phyloP scores from a whole-genome alignment of 2,888 invertebrate species.

The Sylvicola fuscatus region DNA sequence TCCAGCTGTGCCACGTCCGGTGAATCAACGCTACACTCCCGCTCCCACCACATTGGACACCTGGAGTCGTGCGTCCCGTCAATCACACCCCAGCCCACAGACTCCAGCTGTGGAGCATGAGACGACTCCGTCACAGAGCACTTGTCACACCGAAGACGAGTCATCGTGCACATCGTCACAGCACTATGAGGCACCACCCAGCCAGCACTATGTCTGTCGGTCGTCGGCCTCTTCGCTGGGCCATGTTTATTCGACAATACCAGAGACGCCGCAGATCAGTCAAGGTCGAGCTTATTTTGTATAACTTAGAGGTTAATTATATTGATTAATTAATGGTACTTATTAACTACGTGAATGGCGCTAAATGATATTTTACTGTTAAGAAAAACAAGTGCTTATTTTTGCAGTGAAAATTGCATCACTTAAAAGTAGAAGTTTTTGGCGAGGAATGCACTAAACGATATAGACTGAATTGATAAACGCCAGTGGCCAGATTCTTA shows the following conservation, averaged over 20 bases:
- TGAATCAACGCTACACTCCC: conserved; percentile 39
- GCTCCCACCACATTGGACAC: conserved; percentile 50
- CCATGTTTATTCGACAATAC: conserved; percentile 9
- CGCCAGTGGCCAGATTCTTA: too few species aligned
- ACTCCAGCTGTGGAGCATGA: conserved; percentile 5
- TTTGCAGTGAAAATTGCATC: too few species aligned
- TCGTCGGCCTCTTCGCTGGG: conserved; percentile 7
- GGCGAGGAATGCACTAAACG: too few species aligned
- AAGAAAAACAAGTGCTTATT: too few species aligned
- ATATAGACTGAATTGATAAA: too few species aligned
- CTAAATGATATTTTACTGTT: too few species aligned
- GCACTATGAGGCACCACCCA: conserved; percentile 6
- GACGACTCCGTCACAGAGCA: conserved; percentile 6
- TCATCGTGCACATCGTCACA: conserved; percentile 6
- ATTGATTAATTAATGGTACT: neutral
- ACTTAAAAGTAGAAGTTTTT: too few species aligned
- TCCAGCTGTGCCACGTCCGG: conserved; percentile 12
- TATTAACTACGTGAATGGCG: too few species aligned
- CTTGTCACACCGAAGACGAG: conserved; percentile 8
- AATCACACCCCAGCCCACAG: conserved; percentile 26
- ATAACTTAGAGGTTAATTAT: neutral
- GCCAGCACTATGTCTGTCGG: conserved; percentile 6
- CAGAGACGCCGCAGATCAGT: conserved; percentile 8
- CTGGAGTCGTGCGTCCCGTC: conserved; percentile 51
- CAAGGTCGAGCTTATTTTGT: conserved; percentile 7